A percentile compares a stretch with the other conserved stretches of the same genome.
Conservation (phyloP, 2,113 vertebrate species). For the Rattus norvegicus region DNA sequence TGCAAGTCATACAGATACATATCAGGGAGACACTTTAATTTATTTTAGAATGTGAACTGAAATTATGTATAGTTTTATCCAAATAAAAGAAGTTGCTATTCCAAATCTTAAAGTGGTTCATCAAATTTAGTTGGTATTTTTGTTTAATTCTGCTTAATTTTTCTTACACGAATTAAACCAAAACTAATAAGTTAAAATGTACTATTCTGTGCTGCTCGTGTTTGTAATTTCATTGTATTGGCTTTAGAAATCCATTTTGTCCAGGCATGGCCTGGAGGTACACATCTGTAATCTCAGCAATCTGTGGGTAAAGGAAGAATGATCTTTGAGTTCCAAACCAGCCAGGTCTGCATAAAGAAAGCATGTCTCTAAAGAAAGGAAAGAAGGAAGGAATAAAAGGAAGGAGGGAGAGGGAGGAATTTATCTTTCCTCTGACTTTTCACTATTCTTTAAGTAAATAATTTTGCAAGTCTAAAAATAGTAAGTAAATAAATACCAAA, state of each 20-base stretch:
- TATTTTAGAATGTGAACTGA: conserved; percentile 47
- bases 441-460: neutral
- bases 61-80: neutral
- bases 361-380: neutral
- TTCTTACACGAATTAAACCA: neutral
- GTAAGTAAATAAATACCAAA: neutral
- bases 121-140: neutral
- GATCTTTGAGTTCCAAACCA: neutral
- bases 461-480: neutral
- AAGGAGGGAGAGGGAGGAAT: neutral
- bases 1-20: neutral
- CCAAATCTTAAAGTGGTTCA: neutral
- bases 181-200: neutral
- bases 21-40: conserved; percentile 23
- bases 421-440: neutral
- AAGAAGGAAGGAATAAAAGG: neutral
- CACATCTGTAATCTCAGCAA: neutral
- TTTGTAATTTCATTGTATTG: neutral
- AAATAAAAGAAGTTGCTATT: neutral
- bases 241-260: neutral
- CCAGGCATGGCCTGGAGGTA: neutral
- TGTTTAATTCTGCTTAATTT: neutral
- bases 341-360: neutral
- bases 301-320: neutral
- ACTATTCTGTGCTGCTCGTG: neutral